Conservation (phyloP, 2,113 vertebrate species). For the Chinchilla lanigera region DNA sequence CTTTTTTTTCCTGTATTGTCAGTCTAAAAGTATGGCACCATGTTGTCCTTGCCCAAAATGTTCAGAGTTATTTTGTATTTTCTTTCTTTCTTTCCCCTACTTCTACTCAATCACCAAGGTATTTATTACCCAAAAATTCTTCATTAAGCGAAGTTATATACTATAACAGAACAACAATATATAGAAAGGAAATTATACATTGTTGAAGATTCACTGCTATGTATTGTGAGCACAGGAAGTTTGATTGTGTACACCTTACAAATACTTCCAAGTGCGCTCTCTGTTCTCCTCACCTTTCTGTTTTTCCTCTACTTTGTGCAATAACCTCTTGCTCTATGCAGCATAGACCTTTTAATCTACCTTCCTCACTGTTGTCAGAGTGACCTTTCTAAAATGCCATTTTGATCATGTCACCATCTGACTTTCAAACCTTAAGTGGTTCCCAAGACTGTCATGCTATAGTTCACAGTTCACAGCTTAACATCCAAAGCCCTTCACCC, state of each 20-base stretch:
- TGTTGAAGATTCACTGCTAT: not conserved
- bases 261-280: not conserved
- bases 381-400: slow-evolving; percentile 80
- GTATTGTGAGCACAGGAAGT: not conserved
- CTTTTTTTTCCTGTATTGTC: not conserved
- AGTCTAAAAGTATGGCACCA: not conserved
- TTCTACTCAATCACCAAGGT: not conserved
- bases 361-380: slow-evolving; percentile 60
- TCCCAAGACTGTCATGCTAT: slow-evolving; percentile 73
- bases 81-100: not conserved
- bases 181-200: not conserved
- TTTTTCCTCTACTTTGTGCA: slow-evolving; percentile 10
- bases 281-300: not conserved
- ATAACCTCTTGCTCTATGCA: not conserved
- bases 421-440: slow-evolving; percentile 68
- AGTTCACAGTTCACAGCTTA: slow-evolving; percentile 74
- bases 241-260: not conserved
- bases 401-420: slow-evolving; percentile 73
- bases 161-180: not conserved
- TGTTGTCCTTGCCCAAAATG: not conserved
- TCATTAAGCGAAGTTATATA: not conserved
- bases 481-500: slow-evolving; percentile 53
- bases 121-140: not conserved
- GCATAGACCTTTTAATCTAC: slow-evolving; percentile 62
- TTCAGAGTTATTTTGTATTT: not conserved